Conservation (phyloP, 2,888 invertebrate genomes). For the Tiliacea citrago region DNA sequence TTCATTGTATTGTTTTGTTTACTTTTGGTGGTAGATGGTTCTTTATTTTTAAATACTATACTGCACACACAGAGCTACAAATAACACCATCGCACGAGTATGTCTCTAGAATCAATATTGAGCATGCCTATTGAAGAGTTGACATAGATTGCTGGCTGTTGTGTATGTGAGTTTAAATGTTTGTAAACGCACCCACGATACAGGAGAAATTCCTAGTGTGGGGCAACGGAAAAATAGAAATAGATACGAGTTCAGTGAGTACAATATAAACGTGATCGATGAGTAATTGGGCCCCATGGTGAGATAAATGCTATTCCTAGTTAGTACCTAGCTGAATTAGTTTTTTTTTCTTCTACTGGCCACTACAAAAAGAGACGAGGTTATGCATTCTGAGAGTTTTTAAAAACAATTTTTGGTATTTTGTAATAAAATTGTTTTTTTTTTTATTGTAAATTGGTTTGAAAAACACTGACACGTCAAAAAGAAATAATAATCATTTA, state of each 20-base stretch:
- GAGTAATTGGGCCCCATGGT: no score
- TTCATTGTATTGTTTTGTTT: not conserved
- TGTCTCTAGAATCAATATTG: not conserved
- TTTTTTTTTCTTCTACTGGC: not conserved
- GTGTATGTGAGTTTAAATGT: no score
- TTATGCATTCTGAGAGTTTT: not conserved
- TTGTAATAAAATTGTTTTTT: not conserved
- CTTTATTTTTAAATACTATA: slow-evolving; percentile 3
- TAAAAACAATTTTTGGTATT: not conserved
- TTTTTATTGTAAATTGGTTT: not conserved
- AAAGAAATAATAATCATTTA: not conserved
- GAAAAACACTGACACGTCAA: not conserved
- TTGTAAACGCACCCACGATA: no score
- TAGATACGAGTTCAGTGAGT: no score
- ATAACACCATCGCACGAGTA: not conserved
- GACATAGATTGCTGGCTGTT: no score
- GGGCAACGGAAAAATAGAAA: no score
- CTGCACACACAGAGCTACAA: slow-evolving; percentile 20
- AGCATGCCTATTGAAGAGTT: not conserved
- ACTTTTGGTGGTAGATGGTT: slow-evolving; percentile 13
- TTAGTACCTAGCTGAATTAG: not conserved
- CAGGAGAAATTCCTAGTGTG: no score
- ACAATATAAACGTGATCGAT: no score
- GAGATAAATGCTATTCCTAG: no score
- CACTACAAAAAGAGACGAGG: no score